Percentiles rank a stretch among this genome's conserved stretches.
Evolutionary conservation across 2,113 vertebrate species (phyloP).

Genomic region (Rhineura floridana): DNA sequence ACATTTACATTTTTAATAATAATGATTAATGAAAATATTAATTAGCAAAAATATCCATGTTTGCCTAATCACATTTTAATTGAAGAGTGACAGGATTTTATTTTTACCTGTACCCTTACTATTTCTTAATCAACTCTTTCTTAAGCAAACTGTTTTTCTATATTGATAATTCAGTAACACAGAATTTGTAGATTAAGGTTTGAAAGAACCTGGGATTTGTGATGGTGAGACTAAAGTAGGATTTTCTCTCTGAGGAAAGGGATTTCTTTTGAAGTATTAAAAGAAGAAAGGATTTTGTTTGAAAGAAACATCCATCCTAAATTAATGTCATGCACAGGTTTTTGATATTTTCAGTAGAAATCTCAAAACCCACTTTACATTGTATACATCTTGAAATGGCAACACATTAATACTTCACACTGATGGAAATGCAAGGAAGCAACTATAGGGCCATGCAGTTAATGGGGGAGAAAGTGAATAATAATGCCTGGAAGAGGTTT

Average conservation of each 20-base stretch:
- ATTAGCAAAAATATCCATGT: slow-evolving; percentile 63
- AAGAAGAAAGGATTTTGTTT: slow-evolving; percentile 27
- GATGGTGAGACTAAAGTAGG: slow-evolving; percentile 25
- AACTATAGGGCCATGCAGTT: not conserved
- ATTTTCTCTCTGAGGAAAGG: slow-evolving; percentile 27
- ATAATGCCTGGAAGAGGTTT: not conserved
- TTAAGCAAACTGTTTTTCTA: slow-evolving; percentile 41
- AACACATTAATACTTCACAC: not conserved
- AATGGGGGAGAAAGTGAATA: not conserved
- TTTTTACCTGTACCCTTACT: slow-evolving; percentile 49
- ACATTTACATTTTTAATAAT: no score
- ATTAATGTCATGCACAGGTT: slow-evolving; percentile 22
- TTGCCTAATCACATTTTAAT: slow-evolving; percentile 68
- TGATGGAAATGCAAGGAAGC: not conserved
- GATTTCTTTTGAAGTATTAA: slow-evolving; percentile 28
- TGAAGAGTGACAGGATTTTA: slow-evolving; percentile 57
- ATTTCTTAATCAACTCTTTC: slow-evolving; percentile 42
- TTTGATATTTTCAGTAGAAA: slow-evolving; percentile 12
- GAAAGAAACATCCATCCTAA: slow-evolving; percentile 19
- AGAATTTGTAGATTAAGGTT: slow-evolving; percentile 30
- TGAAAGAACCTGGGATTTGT: slow-evolving; percentile 35
- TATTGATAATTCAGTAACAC: slow-evolving; percentile 23
- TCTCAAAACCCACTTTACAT: not conserved
- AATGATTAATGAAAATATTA: slow-evolving; percentile 63
- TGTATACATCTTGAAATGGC: not conserved